Percentiles rank a stretch among this genome's conserved stretches.
Conservation (phyloP, 2,888 invertebrate genomes). For the Caenorhabditis sp. region DNA sequence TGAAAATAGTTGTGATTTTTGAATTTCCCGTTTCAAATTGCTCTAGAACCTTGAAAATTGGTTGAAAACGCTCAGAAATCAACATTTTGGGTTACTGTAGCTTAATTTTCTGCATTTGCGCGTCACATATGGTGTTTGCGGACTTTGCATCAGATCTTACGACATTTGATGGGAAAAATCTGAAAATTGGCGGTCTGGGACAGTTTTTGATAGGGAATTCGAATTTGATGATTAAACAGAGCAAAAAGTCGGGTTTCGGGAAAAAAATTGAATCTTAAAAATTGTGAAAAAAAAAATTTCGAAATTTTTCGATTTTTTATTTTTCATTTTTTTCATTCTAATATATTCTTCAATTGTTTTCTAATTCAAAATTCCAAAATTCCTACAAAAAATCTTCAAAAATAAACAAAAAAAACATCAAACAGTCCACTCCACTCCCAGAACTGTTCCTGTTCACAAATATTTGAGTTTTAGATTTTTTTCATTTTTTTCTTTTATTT, state of each 20-base stretch:
- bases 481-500: background rate
- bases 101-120: background rate
- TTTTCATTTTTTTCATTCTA: background rate
- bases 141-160: background rate
- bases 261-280: no score
- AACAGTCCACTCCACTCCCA: background rate
- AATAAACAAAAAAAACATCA: background rate
- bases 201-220: no score
- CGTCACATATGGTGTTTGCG: background rate
- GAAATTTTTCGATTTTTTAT: background rate
- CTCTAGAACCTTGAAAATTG: background rate
- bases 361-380: background rate
- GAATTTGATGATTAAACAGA: no score
- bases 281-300: no score
- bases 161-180: background rate
- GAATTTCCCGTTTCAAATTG: background rate
- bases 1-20: background rate
- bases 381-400: no score
- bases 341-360: no score
- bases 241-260: no score
- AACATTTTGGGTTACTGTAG: background rate
- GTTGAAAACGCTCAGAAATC: background rate
- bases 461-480: slow-evolving; percentile 29
- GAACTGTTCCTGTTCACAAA: slow-evolving; percentile 7
- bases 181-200: no score